Evolutionary conservation across 1,140 invertebrate genomes (phyloP).

Genomic region (Pygmarrhopalites habei): DNA sequence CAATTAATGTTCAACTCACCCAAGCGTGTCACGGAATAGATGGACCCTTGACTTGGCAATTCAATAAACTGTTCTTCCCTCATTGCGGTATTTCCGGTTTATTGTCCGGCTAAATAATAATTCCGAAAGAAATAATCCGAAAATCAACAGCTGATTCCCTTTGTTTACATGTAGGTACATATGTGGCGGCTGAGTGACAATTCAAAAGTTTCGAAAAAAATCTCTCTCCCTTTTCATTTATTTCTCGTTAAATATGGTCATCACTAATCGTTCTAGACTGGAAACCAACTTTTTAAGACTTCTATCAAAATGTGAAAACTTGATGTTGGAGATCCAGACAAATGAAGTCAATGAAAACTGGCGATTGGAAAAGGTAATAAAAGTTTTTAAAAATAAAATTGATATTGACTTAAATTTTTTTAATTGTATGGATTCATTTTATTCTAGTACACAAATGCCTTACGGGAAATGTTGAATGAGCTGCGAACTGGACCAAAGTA

Average conservation of each 20-base stretch:
- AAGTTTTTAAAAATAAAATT: neutral
- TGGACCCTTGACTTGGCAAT: slow-evolving; percentile 28
- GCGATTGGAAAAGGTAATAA: slow-evolving; percentile 34
- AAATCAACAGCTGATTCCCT: too few relatives aligned
- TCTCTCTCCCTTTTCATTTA: too few relatives aligned
- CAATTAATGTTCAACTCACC: too few relatives aligned
- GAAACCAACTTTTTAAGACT: slow-evolving; percentile 34
- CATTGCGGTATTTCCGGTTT: slow-evolving; percentile 10
- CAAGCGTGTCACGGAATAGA: slow-evolving; percentile 30
- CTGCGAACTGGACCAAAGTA: slow-evolving; percentile 40
- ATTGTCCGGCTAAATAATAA: too few relatives aligned
- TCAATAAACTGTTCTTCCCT: slow-evolving; percentile 29
- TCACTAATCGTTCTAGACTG: slow-evolving; percentile 18
- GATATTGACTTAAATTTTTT: neutral
- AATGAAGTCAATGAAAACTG: slow-evolving; percentile 19
- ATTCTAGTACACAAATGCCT: slow-evolving; percentile 38
- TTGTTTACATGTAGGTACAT: too few relatives aligned
- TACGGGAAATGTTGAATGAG: slow-evolving; percentile 39
- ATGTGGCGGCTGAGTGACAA: too few relatives aligned
- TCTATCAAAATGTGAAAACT: slow-evolving; percentile 26
- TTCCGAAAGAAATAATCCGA: too few relatives aligned
- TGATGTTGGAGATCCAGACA: slow-evolving; percentile 21
- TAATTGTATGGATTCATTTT: slow-evolving; percentile 11
- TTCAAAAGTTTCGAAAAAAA: too few relatives aligned
- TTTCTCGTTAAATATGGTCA: too few relatives aligned